Evolutionary conservation across 2,113 vertebrate species (phyloP).

Genomic region (Speoplatyrhinus poulsoni): DNA sequence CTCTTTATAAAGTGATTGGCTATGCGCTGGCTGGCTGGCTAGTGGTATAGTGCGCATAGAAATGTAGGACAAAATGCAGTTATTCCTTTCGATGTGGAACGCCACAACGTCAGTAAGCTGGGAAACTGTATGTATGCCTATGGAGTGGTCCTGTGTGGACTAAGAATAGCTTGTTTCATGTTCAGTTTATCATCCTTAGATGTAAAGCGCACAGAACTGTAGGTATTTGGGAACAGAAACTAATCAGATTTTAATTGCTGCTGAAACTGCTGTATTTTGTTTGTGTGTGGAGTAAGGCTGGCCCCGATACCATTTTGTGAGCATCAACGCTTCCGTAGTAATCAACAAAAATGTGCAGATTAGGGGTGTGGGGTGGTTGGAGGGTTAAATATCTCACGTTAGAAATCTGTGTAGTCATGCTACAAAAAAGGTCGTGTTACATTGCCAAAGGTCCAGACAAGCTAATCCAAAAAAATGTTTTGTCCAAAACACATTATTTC

Average conservation of each 20-base stretch:
- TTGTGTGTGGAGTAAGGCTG: no score
- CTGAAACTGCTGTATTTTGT: no score
- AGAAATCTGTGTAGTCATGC: no score
- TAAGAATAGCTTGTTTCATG: slow-evolving; percentile 8
- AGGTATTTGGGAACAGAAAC: not conserved
- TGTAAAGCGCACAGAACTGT: not conserved
- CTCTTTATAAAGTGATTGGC: slow-evolving; percentile 20
- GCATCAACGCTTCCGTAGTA: no score
- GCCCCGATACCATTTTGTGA: no score
- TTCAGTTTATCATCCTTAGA: not conserved
- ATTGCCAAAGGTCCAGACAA: no score
- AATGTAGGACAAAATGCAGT: slow-evolving; percentile 55
- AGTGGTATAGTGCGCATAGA: slow-evolving; percentile 5
- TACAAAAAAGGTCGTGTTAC: no score
- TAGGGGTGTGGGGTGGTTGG: no score
- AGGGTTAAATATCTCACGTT: no score
- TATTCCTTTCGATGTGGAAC: slow-evolving; percentile 18
- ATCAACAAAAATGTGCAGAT: no score
- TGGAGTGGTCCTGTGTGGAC: not conserved
- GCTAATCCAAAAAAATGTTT: no score
- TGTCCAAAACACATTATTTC: no score
- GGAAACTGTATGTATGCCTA: slow-evolving; percentile 11
- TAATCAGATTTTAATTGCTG: not conserved
- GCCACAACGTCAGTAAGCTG: slow-evolving; percentile 25
- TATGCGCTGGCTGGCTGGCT: slow-evolving; percentile 4